These are phyloP conservation scores for Leptopilina myrica DNA, from an alignment of 2,888 invertebrate genomes.

Conservation along the genomic window DNA sequence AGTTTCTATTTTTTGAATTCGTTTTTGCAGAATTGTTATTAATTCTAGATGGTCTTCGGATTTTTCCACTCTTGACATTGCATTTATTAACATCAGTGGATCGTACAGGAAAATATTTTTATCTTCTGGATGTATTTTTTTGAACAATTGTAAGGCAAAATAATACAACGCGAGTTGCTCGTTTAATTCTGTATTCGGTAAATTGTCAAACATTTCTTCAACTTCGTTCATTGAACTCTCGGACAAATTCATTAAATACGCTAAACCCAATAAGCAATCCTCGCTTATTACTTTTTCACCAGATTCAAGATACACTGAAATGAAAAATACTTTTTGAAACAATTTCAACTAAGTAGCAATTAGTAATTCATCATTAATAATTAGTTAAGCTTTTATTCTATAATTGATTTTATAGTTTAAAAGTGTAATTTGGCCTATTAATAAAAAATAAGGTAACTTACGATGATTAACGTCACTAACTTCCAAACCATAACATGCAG, in stretches of 20 bases:
- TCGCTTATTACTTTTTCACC: slow-evolving; percentile 77
- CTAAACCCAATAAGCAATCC: slow-evolving; percentile 78
- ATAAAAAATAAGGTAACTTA: slow-evolving; percentile 58
- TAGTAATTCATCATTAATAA: no score
- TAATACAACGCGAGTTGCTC: slow-evolving; percentile 68
- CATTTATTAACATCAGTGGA: slow-evolving; percentile 66
- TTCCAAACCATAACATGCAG: slow-evolving; percentile 70
- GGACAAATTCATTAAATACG: slow-evolving; percentile 77
- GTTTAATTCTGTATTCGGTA: slow-evolving; percentile 65
- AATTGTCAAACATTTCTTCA: slow-evolving; percentile 63
- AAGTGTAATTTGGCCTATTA: no score
- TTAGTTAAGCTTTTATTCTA: no score
- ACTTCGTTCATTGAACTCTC: slow-evolving; percentile 61
- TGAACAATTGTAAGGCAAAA: slow-evolving; percentile 66
- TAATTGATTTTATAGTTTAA: no score
- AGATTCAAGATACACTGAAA: slow-evolving; percentile 77
- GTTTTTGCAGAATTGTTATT: not conserved
- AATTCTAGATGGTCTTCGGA: slow-evolving; percentile 43
- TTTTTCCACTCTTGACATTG: slow-evolving; percentile 52
- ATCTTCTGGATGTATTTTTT: slow-evolving; percentile 57
- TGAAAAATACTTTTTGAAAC: no score
- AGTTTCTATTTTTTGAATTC: not conserved
- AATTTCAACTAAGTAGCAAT: no score
- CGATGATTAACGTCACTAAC: slow-evolving; percentile 71
- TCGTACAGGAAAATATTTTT: slow-evolving; percentile 62